Base-by-base conservation (phyloP, 1,140 invertebrate genomes). In the Bombyx mandarina region DNA sequence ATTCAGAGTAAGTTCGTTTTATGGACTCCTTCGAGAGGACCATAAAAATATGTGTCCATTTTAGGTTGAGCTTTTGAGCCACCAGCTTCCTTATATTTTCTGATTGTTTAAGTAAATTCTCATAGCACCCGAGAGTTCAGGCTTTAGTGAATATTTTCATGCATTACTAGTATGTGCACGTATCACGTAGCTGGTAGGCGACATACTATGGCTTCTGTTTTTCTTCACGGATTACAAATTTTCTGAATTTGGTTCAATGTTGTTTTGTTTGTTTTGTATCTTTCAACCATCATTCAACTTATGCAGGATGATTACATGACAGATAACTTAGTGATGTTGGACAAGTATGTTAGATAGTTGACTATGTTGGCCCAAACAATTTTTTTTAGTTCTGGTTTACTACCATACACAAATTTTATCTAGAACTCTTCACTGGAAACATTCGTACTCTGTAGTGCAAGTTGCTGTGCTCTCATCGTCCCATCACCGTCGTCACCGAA, bases 151-250 rank as follows among this genome's bases (percentile, higher is more conserved):
- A 53, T 50, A 53, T 55, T 53, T 62, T 59, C 57, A 51, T 46
- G 57, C 58, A 73, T 83, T 80, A 62, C 57, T 49, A 81, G 67
- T 76, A 62, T 54, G 64, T 57, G 59, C 79, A 84, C 81, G 79
- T 84, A 77, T 47, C 50, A 48, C 66, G 72, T 72, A 35, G 26
- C 26, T 35, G 26, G 26, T 35, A 70, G 74, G 65, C 66, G 77
- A 75, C 72, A 73, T 77, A 73, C 75, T 71, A 67, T 69, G 70
- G 71, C 78, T 79, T 73, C 81, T 73, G 77, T 77, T 73, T 67
- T 77, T 75, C 72, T 60, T 69, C 69, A 61, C 66, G 77, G 75
- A 77, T 79, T 82, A 79, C 73, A 71, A 78, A 75, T 76, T 66
- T 68, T 66, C 59, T 67, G 64, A 71, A 71, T 69, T 73, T 67